Base-by-base conservation (phyloP, 2,113 vertebrate genomes). In the Dipodomys merriami region DNA sequence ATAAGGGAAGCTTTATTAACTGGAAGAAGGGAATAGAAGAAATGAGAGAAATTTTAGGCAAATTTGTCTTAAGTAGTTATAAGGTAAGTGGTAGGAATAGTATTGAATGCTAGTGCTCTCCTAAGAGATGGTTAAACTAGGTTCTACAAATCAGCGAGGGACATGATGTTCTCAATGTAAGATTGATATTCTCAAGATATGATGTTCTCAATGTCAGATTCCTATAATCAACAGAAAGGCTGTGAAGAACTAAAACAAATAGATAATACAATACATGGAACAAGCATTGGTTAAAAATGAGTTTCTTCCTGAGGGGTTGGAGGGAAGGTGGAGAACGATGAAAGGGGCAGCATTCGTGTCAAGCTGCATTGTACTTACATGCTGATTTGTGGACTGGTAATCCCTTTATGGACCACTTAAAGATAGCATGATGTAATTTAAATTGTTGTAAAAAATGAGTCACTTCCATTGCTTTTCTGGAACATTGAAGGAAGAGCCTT, bases 391-490 rank as follows among this genome's bases (percentile, higher is more conserved):
- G 49, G 49, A 9, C 49, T 12, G 49, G 49, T 49, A 8, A 49
- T 49, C 49, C 49, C 49, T 49, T 57, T 57, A 57, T 4, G 15
- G 15, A 57, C 53, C 12, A 12, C 49, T 53, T 57, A 57, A 57
- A 57, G 53, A 57, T 57, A 57, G 15, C 53, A 57, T 15, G 15
- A 18, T 16, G 53, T 57, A 57, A 57, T 18, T 57, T 57, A 57
- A 57, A 57, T 18, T 57, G 15, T 65, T 84, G 15, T 72, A 86
- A 29, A 64, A 94, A 93, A 90, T 18, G 65, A 19, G 60, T 46
- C 77, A 90, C 11, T 95, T 79, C 60, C 60, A 62, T 53, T 83
- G 49, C 71, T 91, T 90, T 91, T 91, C 67, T 83, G 74, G 20
- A 76, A 35, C n/a, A 88, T 44, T 0, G 18, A 73, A 35, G 6